Conservation (phyloP, 2,797 vertebrate genomes). For the Lycodopsis pacificus region DNA sequence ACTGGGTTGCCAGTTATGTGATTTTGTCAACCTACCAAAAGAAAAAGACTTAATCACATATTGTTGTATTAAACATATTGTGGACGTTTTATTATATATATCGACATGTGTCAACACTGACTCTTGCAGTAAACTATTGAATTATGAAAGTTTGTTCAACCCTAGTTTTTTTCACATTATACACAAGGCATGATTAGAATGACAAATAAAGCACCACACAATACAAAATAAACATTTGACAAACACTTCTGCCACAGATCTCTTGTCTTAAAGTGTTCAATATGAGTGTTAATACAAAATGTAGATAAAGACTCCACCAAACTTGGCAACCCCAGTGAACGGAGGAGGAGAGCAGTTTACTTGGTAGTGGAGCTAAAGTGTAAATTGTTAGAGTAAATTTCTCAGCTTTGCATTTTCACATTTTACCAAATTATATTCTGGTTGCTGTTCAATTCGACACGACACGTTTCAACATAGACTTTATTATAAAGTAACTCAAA, state of each 20-base stretch:
- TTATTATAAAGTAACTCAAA: background rate
- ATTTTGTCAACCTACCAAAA: background rate
- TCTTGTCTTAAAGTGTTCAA: background rate
- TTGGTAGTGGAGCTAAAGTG: background rate
- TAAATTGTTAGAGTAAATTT: background rate
- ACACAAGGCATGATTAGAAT: background rate
- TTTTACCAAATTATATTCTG: fast-evolving
- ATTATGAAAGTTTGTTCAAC: background rate
- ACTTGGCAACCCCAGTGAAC: slow-evolving; percentile 60
- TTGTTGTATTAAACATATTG: background rate
- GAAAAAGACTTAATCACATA: too few species aligned
- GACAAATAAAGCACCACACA: background rate
- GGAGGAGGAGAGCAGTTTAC: background rate
- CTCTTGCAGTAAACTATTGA: background rate
- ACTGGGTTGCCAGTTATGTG: slow-evolving; percentile 67
- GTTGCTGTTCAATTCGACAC: background rate
- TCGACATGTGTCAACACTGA: background rate
- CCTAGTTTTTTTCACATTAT: background rate
- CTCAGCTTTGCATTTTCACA: fast-evolving
- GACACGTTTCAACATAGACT: background rate
- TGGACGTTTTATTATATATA: background rate
- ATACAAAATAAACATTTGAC: background rate
- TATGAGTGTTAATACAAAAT: background rate
- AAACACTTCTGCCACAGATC: fast-evolving
- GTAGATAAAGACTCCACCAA: background rate